phyloP scores from a whole-genome alignment of 2,797 vertebrate genomes.

The Pangasius mekongensis region DNA sequence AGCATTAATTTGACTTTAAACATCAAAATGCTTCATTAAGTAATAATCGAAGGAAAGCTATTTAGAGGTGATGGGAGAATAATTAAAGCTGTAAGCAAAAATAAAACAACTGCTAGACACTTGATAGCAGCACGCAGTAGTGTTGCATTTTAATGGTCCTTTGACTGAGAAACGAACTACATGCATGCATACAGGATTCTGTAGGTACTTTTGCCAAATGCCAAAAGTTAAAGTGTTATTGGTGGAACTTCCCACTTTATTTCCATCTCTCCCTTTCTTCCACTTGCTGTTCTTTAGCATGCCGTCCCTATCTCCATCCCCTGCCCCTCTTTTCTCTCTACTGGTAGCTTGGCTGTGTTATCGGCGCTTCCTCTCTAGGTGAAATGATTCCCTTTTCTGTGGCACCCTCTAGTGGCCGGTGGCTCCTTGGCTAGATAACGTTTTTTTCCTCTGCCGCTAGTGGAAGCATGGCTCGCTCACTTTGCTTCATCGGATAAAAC shows the following conservation, averaged over 20 bases:
- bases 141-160: not conserved
- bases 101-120: not conserved
- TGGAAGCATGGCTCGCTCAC: constrained; percentile 48
- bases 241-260: not conserved
- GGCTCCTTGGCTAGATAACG: constrained; percentile 31
- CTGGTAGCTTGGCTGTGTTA: constrained; percentile 42
- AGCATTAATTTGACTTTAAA: not conserved
- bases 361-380: constrained; percentile 11
- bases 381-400: constrained; percentile 48
- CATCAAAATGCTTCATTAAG: not conserved
- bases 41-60: not conserved
- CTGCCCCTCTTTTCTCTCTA: constrained; percentile 27
- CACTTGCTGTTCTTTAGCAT: constrained; percentile 48
- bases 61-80: not conserved
- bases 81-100: not conserved
- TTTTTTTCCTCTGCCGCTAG: not conserved
- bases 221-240: not conserved
- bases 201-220: not conserved
- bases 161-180: not conserved
- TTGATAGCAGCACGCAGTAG: not conserved
- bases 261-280: constrained; percentile 24
- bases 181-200: not conserved
- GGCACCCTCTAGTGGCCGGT: constrained; percentile 67
- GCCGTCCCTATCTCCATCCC: constrained; percentile 24
- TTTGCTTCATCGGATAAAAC: constrained; percentile 29